A percentile compares a stretch with the other conserved stretches of the same genome.
phyloP scores from a whole-genome alignment of 2,888 invertebrate genomes.

The Folsomia manolachei region DNA sequence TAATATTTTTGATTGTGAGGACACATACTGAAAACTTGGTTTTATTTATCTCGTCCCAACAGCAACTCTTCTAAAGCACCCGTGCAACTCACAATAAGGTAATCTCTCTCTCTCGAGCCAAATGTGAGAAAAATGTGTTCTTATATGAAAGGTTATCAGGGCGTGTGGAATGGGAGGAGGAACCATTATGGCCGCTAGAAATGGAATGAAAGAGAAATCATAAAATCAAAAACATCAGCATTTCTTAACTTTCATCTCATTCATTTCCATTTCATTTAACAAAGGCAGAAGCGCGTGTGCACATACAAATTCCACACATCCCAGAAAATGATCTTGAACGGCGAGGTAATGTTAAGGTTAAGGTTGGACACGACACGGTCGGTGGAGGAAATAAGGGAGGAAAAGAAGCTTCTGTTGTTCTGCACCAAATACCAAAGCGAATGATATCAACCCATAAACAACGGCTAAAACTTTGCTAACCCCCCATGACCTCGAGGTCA shows the following conservation, averaged over 20 bases:
- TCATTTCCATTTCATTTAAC: too few relatives aligned
- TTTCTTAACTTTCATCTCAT: neutral
- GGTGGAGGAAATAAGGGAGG: neutral
- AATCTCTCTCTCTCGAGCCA: neutral
- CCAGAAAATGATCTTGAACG: neutral
- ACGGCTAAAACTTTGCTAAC: too few relatives aligned
- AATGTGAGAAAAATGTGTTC: too few relatives aligned
- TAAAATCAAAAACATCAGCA: neutral
- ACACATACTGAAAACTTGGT: too few relatives aligned
- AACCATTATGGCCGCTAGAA: neutral
- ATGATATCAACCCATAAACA: too few relatives aligned
- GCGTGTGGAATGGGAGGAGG: neutral
- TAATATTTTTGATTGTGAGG: conserved; percentile 2
- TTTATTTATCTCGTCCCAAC: too few relatives aligned
- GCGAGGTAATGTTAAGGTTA: too few relatives aligned
- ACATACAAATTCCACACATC: neutral
- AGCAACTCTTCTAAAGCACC: too few relatives aligned
- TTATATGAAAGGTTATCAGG: neutral
- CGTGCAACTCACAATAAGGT: neutral
- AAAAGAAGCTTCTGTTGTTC: neutral
- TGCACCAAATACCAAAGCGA: too few relatives aligned
- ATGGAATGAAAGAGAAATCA: neutral
- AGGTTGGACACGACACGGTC: neutral
- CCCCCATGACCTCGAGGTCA: too few relatives aligned
- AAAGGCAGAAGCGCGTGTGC: neutral